A percentile compares a stretch with the other conserved stretches of the same genome.
These are phyloP conservation scores for Melitaea cinxia DNA, from an alignment of 1,140 invertebrate species.

Conservation along the genomic window DNA sequence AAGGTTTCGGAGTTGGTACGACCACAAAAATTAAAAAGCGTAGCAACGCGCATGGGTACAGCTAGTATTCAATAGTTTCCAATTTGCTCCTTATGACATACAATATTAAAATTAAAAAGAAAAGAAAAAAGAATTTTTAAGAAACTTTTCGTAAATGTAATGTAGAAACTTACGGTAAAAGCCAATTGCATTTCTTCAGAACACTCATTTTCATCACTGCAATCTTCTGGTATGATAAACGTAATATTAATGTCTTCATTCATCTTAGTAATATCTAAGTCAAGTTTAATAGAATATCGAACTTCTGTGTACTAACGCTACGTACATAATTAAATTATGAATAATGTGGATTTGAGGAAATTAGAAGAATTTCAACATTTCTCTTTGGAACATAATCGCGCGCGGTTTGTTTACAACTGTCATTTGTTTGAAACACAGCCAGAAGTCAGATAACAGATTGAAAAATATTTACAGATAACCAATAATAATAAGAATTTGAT, in stretches of 20 bases:
- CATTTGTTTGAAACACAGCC: constrained; percentile 19
- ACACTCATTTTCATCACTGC: constrained; percentile 66
- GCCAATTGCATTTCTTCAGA: constrained; percentile 75
- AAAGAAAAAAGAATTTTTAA: no score
- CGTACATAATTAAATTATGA: constrained; percentile 15
- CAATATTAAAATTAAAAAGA: no score
- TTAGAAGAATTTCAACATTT: no score
- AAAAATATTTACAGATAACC: background rate
- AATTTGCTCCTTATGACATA: no score
- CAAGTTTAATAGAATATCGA: background rate
- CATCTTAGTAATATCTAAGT: constrained; percentile 44
- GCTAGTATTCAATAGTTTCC: no score
- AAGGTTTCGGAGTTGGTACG: no score
- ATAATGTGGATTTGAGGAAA: no score
- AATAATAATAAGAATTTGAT: background rate
- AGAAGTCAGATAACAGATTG: background rate
- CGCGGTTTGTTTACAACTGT: constrained; percentile 46
- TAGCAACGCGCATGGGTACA: no score
- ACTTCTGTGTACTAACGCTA: background rate
- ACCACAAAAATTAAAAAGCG: no score
- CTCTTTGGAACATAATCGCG: constrained; percentile 31
- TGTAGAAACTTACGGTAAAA: constrained; percentile 58
- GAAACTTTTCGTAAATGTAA: background rate
- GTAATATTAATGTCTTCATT: constrained; percentile 70
- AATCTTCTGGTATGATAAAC: constrained; percentile 72